phyloP scores from a whole-genome alignment of 2,888 invertebrate genomes.

The Sceliomorpha sp. region DNA sequence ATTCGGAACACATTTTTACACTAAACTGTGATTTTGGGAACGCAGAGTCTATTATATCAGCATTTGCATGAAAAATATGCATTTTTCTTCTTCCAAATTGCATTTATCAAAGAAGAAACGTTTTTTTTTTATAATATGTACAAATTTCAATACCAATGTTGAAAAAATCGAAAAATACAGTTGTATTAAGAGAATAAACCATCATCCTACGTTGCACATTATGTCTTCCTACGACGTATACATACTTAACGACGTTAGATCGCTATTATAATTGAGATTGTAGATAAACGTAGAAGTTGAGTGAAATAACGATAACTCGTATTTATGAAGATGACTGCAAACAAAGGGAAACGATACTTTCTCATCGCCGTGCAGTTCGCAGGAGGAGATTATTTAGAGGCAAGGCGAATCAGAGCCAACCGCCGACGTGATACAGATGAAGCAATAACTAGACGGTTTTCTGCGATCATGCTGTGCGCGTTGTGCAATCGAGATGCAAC shows the following conservation, averaged over 20 bases:
- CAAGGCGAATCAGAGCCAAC: conserved; percentile 28
- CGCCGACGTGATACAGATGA: conserved; percentile 42
- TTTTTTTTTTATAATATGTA: too few species aligned
- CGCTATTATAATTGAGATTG: conserved; percentile 9
- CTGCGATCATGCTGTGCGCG: conserved; percentile 27
- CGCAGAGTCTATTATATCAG: too few species aligned
- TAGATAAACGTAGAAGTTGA: conserved; percentile 14
- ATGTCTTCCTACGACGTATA: too few species aligned
- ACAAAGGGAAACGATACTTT: conserved; percentile 30
- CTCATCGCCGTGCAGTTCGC: conserved; percentile 15
- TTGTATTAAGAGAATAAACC: too few species aligned
- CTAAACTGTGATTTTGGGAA: too few species aligned
- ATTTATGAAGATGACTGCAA: conserved; percentile 31
- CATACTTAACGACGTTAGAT: not conserved
- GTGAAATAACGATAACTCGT: conserved; percentile 23
- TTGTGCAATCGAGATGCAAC: conserved; percentile 43
- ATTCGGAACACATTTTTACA: too few species aligned
- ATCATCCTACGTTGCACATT: too few species aligned
- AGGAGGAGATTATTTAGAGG: conserved; percentile 28
- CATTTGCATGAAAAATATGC: too few species aligned
- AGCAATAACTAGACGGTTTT: conserved; percentile 41
- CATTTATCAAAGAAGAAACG: too few species aligned
- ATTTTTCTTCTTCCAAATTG: too few species aligned
- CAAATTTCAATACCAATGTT: too few species aligned
- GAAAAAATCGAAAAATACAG: too few species aligned